Conservation (phyloP, 1,140 invertebrate species). For the Anadara kagoshimensis region DNA sequence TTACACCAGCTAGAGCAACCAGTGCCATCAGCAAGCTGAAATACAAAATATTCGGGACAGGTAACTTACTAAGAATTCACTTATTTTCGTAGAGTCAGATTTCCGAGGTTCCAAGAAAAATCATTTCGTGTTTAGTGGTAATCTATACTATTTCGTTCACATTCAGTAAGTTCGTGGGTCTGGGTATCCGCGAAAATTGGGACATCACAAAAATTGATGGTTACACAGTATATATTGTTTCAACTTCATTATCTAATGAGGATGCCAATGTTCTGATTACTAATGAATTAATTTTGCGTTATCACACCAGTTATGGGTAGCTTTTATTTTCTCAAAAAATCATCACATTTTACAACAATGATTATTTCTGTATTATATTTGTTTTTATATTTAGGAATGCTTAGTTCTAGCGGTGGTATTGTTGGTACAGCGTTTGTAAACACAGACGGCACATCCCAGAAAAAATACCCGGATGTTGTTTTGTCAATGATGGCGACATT, state of each 20-base stretch:
- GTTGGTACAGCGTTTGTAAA: slow-evolving; percentile 13
- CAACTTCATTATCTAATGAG: no score
- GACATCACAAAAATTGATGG: no score
- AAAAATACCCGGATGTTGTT: not conserved
- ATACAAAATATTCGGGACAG: slow-evolving; percentile 26
- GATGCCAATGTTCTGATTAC: no score
- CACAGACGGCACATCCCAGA: not conserved
- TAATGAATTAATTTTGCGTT: no score
- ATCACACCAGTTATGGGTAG: no score
- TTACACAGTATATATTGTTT: no score
- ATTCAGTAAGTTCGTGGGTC: no score
- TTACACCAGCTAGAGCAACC: slow-evolving; percentile 37
- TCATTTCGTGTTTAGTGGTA: not conserved
- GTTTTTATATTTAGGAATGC: not conserved
- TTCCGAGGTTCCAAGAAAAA: not conserved
- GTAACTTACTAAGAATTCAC: no score
- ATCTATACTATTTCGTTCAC: no score
- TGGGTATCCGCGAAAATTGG: no score
- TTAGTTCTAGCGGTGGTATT: slow-evolving; percentile 14
- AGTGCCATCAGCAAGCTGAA: slow-evolving; percentile 34
- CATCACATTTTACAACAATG: not conserved
- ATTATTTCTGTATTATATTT: not conserved
- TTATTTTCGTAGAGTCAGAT: not conserved
- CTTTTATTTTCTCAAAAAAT: no score
- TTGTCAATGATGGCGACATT: slow-evolving; percentile 12